These are phyloP conservation scores for Gonatopus flavifemur DNA, from an alignment of 1,140 invertebrate genomes.

Conservation along the genomic window DNA sequence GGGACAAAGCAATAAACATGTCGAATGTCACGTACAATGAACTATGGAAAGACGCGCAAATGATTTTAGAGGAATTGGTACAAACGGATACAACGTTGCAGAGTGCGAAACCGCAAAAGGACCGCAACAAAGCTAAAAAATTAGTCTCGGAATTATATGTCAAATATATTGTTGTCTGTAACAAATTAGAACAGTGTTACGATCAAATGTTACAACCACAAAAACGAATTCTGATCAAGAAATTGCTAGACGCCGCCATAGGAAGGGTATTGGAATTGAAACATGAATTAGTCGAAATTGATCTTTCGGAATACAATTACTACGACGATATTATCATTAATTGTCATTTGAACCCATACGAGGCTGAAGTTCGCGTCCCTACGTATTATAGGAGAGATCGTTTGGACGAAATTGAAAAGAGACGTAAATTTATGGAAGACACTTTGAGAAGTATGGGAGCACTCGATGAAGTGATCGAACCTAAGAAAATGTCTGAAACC, in stretches of 20 bases:
- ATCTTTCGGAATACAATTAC: constrained; percentile 83
- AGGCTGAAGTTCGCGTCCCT: constrained; percentile 68
- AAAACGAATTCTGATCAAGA: constrained; percentile 78
- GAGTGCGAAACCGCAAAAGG: constrained; percentile 63
- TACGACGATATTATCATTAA: constrained; percentile 74
- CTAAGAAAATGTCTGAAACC: constrained; percentile 70
- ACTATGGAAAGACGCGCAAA: constrained; percentile 66
- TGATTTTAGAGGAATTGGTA: constrained; percentile 65
- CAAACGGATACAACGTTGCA: constrained; percentile 66
- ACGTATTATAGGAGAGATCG: constrained; percentile 71
- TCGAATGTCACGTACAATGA: constrained; percentile 73
- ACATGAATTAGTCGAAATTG: constrained; percentile 83
- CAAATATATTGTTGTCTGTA: constrained; percentile 77
- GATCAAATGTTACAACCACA: constrained; percentile 93
- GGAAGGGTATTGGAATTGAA: constrained; percentile 79
- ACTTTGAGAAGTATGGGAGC: constrained; percentile 70
- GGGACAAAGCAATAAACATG: constrained; percentile 59
- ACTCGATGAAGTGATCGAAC: constrained; percentile 62
- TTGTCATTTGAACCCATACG: constrained; percentile 65
- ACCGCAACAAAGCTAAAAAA: constrained; percentile 62
- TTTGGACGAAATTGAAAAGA: constrained; percentile 62
- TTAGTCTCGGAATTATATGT: constrained; percentile 69
- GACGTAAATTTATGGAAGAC: constrained; percentile 66
- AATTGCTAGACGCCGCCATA: constrained; percentile 77
- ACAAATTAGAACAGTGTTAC: constrained; percentile 78